Percentiles rank a stretch among this genome's conserved stretches.
phyloP scores from a whole-genome alignment of 2,113 vertebrate genomes.

The Rattus rattus region DNA sequence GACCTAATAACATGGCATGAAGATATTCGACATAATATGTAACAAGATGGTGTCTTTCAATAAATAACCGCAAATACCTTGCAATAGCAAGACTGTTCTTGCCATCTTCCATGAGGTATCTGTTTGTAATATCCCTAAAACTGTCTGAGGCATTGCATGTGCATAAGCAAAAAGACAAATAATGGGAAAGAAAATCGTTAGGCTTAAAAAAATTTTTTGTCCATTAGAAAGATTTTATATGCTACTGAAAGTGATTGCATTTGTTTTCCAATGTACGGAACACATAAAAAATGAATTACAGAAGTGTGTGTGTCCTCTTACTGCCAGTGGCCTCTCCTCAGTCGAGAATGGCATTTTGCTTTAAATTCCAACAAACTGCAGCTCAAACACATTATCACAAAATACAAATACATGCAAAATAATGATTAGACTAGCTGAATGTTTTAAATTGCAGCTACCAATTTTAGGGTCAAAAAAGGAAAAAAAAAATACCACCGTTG shows the following conservation, averaged over 20 bases:
- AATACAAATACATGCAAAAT: not conserved
- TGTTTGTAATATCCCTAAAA: conserved; percentile 32
- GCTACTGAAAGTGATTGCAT: not conserved
- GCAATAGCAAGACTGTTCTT: not conserved
- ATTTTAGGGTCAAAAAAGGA: not conserved
- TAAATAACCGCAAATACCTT: not conserved
- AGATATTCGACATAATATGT: conserved; percentile 26
- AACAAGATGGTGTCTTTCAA: conserved; percentile 23
- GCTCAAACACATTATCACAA: conserved; percentile 15
- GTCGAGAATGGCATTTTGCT: not conserved
- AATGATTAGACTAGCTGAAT: conserved; percentile 21
- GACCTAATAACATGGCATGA: not conserved
- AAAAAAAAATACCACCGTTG: not conserved
- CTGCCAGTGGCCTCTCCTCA: not conserved
- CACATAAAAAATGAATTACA: conserved; percentile 33
- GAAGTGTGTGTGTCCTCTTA: not conserved
- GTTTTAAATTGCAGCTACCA: conserved; percentile 41
- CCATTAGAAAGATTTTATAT: conserved; percentile 31
- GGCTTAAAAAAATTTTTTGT: not conserved
- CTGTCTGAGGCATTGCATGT: not conserved
- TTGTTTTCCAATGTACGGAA: conserved; percentile 22
- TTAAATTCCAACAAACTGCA: conserved; percentile 25
- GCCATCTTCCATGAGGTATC: not conserved
- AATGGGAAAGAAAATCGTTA: conserved; percentile 23
- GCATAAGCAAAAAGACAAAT: not conserved